Evolutionary conservation across 2,888 invertebrate genomes (phyloP), one percentile per base, ranked within the genome.

Genomic region (Dendrolimus houi): DNA sequence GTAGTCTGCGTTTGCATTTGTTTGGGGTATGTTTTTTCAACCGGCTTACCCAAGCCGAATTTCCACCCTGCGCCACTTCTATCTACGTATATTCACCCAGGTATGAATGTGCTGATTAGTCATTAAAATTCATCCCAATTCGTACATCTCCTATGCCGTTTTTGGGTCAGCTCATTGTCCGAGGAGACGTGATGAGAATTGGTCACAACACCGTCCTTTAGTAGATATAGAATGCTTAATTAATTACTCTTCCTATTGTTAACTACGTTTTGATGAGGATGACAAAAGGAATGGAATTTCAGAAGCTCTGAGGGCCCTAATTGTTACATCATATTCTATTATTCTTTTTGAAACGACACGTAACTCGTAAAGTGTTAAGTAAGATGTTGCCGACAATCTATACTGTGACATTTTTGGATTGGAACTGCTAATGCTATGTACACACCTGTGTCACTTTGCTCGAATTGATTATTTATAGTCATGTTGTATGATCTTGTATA

Each of bases 141-240:
- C 9, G 12, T 47, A 53, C 29, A 41, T 56, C 52, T 53, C 54
- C 41, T 42, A 52, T 54, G 41, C 53, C 59, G 52, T 42, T 60
- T 56, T 57, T 53, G 56, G 59, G 56, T 55, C 55, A 12, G 56
- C 53, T 55, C 53, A 57, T 56, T 54, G 59, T 56, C 57, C 57
- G 47, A 40, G 41, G 12, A 42, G 52, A 58, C 59, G 57, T 56
- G 59, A 56, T 52, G 9, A 13, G 59, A 60, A 60, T 59, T 41
- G 41, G 52, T 59, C 41, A 55, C 54, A 55, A 53, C 13, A 55
- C 55, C 29, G 29, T 13, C 56, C 57, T 56, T 60, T 42, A 60
- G 13, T 42, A 56, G 41, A 52, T 57, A 41, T 57, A 55, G 58
- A 60, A 59, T 62, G 56, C 57, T 55, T 63, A 61, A 60, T 61